Percentiles rank a stretch among this genome's conserved stretches.
phyloP scores from a whole-genome alignment of 2,797 vertebrate genomes.

The Loriculus beryllinus region DNA sequence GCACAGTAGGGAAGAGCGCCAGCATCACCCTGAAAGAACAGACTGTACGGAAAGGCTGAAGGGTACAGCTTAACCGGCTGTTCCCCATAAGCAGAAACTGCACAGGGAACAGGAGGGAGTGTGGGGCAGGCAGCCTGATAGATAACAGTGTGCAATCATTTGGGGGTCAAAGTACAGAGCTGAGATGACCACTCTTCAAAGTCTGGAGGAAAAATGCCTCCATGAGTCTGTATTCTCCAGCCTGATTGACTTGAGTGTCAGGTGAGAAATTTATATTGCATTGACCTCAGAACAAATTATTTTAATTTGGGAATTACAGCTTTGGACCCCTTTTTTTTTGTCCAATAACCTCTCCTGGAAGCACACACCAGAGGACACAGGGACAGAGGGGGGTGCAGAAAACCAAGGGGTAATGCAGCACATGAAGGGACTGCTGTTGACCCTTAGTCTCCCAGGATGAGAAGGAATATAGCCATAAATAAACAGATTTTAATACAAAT shows the following conservation, averaged over 20 bases:
- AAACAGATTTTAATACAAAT: not conserved
- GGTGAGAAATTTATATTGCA: not conserved
- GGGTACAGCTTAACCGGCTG: not conserved
- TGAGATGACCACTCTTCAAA: not conserved
- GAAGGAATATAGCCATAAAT: not conserved
- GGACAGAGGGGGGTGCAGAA: not conserved
- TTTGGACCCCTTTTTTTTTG: not conserved
- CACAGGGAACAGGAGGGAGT: not conserved
- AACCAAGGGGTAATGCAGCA: not conserved
- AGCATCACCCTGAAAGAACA: not conserved
- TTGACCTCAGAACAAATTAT: not conserved
- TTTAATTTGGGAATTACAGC: not conserved
- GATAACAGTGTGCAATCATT: too few relatives aligned
- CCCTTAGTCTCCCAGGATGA: not conserved
- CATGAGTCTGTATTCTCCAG: not conserved
- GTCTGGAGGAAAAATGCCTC: not conserved
- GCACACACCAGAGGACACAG: not conserved
- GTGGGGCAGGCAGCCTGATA: not conserved
- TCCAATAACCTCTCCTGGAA: not conserved
- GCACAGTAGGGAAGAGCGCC: not conserved
- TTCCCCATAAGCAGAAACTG: not conserved
- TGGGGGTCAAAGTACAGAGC: not conserved
- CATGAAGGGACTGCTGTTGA: not conserved
- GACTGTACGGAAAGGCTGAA: not conserved
- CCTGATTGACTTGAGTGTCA: not conserved